phyloP scores from a whole-genome alignment of 2,888 invertebrate species.

The Cepaea hortensis region DNA sequence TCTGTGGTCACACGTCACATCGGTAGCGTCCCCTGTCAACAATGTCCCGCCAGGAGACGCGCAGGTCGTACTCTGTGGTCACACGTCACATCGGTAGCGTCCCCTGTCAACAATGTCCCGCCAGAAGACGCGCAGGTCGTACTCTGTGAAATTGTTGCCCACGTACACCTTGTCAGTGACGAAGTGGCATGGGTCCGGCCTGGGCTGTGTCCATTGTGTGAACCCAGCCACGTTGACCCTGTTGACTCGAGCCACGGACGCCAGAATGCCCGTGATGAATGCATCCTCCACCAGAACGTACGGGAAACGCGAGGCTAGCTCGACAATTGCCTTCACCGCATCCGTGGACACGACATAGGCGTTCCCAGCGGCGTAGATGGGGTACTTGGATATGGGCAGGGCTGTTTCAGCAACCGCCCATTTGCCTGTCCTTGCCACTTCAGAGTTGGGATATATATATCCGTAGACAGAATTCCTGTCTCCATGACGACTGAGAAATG shows the following conservation, averaged over 20 bases:
- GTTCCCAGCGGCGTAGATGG: conserved; percentile 42
- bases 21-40: conserved; percentile 12
- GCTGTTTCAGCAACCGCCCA: conserved; percentile 35
- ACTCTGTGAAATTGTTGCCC: conserved; percentile 35
- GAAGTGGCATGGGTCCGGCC: conserved; percentile 33
- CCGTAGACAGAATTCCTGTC: conserved; percentile 42
- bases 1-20: conserved; percentile 19
- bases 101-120: conserved; percentile 27
- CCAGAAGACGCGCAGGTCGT: conserved; percentile 23
- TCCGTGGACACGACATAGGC: conserved; percentile 35
- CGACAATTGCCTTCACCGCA: conserved; percentile 19
- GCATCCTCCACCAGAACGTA: conserved; percentile 45
- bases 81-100: conserved; percentile 2
- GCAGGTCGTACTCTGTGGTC: conserved; percentile 2
- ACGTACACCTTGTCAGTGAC: conserved; percentile 16
- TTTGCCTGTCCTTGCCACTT: conserved; percentile 34
- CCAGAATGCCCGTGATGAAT: conserved; percentile 44
- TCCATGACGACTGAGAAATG: conserved; percentile 36
- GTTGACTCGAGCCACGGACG: conserved; percentile 30
- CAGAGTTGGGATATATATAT: conserved; percentile 16
- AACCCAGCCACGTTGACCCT: conserved; percentile 39
- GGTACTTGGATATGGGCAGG: conserved; percentile 32
- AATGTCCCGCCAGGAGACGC: conserved; percentile 25
- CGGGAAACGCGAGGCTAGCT: conserved; percentile 30
- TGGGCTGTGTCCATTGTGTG: conserved; percentile 29